phyloP scores from a whole-genome alignment of 2,888 invertebrate species.

The Drosophila gaucha region DNA sequence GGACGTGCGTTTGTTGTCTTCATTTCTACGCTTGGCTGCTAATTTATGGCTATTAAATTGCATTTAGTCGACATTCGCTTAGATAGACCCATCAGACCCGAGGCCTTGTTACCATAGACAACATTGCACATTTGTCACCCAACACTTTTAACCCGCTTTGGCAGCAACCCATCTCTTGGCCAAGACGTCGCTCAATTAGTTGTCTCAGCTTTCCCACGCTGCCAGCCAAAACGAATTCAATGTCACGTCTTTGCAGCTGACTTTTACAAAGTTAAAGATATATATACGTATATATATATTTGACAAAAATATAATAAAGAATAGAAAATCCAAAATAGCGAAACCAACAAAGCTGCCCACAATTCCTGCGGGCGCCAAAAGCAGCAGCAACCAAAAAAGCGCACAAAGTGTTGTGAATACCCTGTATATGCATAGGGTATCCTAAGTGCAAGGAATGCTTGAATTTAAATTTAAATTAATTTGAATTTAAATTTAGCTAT shows the following conservation, averaged over 20 bases:
- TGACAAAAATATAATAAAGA: conserved; percentile 3
- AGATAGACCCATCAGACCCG: conserved; percentile 2
- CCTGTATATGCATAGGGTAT: background rate
- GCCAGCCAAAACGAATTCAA: conserved; percentile 57
- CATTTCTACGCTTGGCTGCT: conserved; percentile 51
- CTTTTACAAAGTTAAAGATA: conserved; percentile 1
- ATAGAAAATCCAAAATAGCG: conserved; percentile 2
- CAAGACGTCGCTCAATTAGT: conserved; percentile 34
- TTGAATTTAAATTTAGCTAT: too few species aligned
- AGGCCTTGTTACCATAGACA: conserved; percentile 21
- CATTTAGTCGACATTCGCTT: conserved; percentile 36
- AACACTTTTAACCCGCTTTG: conserved; percentile 46
- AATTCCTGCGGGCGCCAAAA: conserved; percentile 60
- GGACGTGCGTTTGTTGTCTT: conserved; percentile 22
- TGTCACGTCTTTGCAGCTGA: conserved; percentile 53
- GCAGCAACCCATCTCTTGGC: conserved; percentile 18
- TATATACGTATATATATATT: background rate
- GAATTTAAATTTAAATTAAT: background rate
- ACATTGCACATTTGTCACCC: conserved; percentile 46
- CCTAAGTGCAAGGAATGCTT: too few species aligned
- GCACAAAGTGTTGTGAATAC: conserved; percentile 11
- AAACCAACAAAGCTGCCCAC: conserved; percentile 8
- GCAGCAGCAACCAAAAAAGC: conserved; percentile 32
- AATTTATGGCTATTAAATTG: conserved; percentile 69
- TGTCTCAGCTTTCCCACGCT: conserved; percentile 60